Evolutionary conservation across 2,113 vertebrate species (phyloP), one percentile per base, ranked within the genome.

Genomic region (Nymphicus hollandicus): DNA sequence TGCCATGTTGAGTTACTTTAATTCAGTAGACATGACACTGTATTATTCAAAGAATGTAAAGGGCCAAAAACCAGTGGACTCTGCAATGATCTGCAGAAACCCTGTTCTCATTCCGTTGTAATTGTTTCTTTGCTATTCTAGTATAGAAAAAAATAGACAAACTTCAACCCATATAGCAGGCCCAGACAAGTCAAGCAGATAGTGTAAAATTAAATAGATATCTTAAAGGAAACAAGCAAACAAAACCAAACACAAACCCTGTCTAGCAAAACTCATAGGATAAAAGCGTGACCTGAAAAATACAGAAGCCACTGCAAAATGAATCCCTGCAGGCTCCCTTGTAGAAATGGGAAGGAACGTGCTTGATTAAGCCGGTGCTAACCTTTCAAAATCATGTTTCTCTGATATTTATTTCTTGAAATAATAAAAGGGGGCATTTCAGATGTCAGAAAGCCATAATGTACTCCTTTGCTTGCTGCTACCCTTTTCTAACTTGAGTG

Each of bases 351-450:
- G 83, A 92, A 86, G 71, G 93, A 94, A 74, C 74, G 81, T 91
- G 79, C 81, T 94, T 96, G 91, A 97, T 97, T 94, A 97, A 94
- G 64, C 79, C 2, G 7, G 79, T 88, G 74, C 53, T 94, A 94
- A 95, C 88, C 88, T 96, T 96, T 96, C 11, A 63, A 88, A 96
- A 71, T 88, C 63, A 41, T 81, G 74, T 87, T 93, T 95, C 91
- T 73, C 58, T 96, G 93, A 61, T 94, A 91, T 96, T 96, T 96
- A 80, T 88, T 95, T 68, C 81, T 12, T 91, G 81, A 89, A 96
- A 88, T 93, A 94, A 96, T 88, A 88, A 93, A 95, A 96, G 37
- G 16, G 50, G 74, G 91, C 85, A 53, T 94, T 85, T 87, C 70
- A 91, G 74, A 70, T 88, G 33, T 73, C 46, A 29, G 94, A 88